Conservation (phyloP, 2,797 vertebrate genomes). For the Adrianichthys oophorus region DNA sequence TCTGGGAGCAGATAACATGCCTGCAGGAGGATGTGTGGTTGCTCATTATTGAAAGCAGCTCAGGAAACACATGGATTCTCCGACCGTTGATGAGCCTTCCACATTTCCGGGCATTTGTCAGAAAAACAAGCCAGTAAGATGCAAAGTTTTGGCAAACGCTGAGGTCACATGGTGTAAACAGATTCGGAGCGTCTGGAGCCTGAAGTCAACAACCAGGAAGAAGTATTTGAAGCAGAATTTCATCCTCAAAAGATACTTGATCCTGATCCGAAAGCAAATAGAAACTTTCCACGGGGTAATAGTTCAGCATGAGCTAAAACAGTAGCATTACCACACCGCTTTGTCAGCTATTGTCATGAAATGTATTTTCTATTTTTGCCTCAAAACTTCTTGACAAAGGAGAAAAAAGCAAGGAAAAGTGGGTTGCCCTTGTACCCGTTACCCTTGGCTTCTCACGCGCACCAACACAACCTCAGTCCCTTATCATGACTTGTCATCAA, state of each 20-base stretch:
- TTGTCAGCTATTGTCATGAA: not conserved
- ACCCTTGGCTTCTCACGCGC: conserved; percentile 24
- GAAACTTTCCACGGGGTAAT: too few species aligned
- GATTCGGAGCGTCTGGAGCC: conserved; percentile 22
- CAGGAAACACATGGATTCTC: conserved; percentile 64
- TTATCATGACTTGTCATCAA: conserved; percentile 77
- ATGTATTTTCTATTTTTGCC: not conserved
- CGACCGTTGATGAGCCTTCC: conserved; percentile 40
- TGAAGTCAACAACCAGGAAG: conserved; percentile 24
- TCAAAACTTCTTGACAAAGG: conserved; percentile 6
- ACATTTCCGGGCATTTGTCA: conserved; percentile 47
- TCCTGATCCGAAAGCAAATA: too few species aligned
- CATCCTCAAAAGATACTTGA: conserved; percentile 4
- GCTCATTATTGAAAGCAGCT: conserved; percentile 51
- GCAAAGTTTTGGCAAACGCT: too few species aligned
- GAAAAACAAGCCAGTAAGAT: conserved; percentile 30
- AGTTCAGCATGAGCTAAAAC: too few species aligned
- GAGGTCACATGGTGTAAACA: conserved; percentile 36
- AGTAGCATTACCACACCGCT: not conserved
- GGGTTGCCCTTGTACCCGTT: conserved; percentile 31
- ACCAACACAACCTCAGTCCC: conserved; percentile 21
- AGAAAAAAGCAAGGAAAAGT: conserved; percentile 8
- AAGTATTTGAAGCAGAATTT: not conserved
- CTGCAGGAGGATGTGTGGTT: conserved; percentile 59
- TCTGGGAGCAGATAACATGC: conserved; percentile 69